Conservation (phyloP, 1,140 invertebrate species). For the Adoxophyes honmai region DNA sequence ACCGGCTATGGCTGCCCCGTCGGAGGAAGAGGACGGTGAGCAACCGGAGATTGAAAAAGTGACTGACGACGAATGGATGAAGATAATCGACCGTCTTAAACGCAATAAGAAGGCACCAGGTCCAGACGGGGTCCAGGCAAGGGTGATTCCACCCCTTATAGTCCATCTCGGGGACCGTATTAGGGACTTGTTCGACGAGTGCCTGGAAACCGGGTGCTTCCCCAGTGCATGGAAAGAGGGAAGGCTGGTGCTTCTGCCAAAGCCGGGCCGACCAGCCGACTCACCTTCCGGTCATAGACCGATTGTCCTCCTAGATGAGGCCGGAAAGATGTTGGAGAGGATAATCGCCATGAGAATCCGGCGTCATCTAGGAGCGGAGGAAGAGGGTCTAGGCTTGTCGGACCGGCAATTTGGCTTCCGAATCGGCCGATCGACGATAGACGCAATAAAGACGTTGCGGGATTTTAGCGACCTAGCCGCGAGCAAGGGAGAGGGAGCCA, state of each 20-base stretch:
- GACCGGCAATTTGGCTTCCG: too few relatives aligned
- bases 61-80: conserved; percentile 12
- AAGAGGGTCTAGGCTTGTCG: too few relatives aligned
- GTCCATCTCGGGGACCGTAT: not conserved
- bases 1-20: not conserved
- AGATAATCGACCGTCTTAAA: not conserved
- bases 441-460: too few relatives aligned
- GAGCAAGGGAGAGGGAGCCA: too few relatives aligned
- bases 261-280: conserved; percentile 14
- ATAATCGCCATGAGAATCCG: too few relatives aligned
- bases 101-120: not conserved
- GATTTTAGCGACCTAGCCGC: too few relatives aligned
- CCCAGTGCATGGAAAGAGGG: too few relatives aligned
- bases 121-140: not conserved
- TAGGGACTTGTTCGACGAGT: not conserved
- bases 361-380: too few relatives aligned
- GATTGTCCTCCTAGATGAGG: conserved; percentile 36
- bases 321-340: conserved; percentile 37
- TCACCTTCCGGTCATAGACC: conserved; percentile 35
- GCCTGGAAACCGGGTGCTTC: too few relatives aligned
- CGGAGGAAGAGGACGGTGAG: not conserved
- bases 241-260: too few relatives aligned
- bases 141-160: not conserved
- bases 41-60: conserved; percentile 20
- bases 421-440: too few relatives aligned